Conservation (phyloP, 1,140 invertebrate genomes). For the Listronotus bonariensis region DNA sequence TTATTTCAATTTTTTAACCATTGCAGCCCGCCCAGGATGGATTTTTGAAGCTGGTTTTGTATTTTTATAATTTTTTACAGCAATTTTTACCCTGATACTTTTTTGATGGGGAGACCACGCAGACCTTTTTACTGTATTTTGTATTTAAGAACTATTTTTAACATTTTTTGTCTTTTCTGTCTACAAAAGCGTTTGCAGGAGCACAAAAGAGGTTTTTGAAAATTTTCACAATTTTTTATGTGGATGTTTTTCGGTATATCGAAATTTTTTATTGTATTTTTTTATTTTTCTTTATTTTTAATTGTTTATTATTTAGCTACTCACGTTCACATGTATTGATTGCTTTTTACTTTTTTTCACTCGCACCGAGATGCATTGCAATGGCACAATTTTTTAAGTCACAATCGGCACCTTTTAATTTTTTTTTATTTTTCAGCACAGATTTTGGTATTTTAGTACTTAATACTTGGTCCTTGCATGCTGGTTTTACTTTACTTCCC, state of each 20-base stretch:
- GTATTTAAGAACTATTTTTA: constrained; percentile 24
- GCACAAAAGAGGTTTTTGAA: constrained; percentile 50
- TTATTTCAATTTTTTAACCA: constrained; percentile 51
- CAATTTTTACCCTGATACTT: constrained; percentile 38
- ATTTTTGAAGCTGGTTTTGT: constrained; percentile 54
- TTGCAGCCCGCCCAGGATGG: constrained; percentile 54
- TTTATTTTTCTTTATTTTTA: constrained; percentile 33
- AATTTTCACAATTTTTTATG: constrained; percentile 25
- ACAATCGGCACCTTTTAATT: constrained; percentile 62
- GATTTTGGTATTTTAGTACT: constrained; percentile 56
- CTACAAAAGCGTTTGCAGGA: constrained; percentile 59
- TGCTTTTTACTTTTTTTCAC: constrained; percentile 61
- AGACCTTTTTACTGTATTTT: constrained; percentile 16
- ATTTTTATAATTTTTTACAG: constrained; percentile 54
- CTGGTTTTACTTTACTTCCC: constrained; percentile 26
- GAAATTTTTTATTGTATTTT: constrained; percentile 32
- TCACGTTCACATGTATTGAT: constrained; percentile 72
- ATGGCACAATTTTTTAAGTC: constrained; percentile 61
- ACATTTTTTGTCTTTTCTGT: constrained; percentile 48
- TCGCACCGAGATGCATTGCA: constrained; percentile 68
- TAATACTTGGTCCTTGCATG: constrained; percentile 25
- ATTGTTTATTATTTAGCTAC: constrained; percentile 57
- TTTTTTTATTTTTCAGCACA: constrained; percentile 64
- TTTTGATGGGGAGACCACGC: constrained; percentile 32
- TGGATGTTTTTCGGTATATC: constrained; percentile 18